Percentiles rank a stretch among this genome's conserved stretches.
Conservation (phyloP, 1,140 invertebrate species). For the Zaprionus kolodkinae region DNA sequence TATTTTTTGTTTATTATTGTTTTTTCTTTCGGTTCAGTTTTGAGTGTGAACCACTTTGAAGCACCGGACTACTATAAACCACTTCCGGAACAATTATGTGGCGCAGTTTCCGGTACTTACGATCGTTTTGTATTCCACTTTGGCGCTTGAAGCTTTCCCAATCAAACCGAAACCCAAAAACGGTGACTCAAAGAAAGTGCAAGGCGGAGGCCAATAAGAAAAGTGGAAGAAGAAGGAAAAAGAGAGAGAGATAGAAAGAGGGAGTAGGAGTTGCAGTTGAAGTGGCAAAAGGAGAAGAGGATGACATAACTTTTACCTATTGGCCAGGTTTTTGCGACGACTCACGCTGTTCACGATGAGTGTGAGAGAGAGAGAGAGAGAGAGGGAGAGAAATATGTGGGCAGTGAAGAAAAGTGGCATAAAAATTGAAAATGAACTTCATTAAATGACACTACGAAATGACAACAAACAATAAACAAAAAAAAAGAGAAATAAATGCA, state of each 20-base stretch:
- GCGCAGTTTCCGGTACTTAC: conserved; percentile 58
- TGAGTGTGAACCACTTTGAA: background rate
- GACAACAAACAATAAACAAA: conserved; percentile 22
- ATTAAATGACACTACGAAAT: conserved; percentile 61
- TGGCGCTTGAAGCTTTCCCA: conserved; percentile 42
- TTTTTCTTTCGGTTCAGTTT: background rate
- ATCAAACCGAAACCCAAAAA: conserved; percentile 45
- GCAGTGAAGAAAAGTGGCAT: background rate
- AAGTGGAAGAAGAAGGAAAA: background rate
- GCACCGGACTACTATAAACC: conserved; percentile 20
- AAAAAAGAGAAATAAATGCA: too few relatives aligned
- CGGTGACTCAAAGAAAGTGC: conserved; percentile 56
- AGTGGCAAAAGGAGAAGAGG: conserved; percentile 24
- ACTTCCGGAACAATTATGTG: conserved; percentile 65
- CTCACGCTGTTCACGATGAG: background rate
- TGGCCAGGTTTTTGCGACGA: conserved; percentile 13
- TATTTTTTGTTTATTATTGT: too few relatives aligned
- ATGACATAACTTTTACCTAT: conserved; percentile 57
- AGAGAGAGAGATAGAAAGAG: background rate
- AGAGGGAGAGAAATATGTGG: background rate
- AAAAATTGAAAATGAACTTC: conserved; percentile 61
- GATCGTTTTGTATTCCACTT: conserved; percentile 16
- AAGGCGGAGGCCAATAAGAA: background rate
- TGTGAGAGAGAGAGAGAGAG: background rate
- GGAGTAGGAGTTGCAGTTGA: conserved; percentile 13